Evolutionary conservation across 2,113 vertebrate species (phyloP), one percentile per base, ranked within the genome.

Genomic region (Oophaga pumilio): DNA sequence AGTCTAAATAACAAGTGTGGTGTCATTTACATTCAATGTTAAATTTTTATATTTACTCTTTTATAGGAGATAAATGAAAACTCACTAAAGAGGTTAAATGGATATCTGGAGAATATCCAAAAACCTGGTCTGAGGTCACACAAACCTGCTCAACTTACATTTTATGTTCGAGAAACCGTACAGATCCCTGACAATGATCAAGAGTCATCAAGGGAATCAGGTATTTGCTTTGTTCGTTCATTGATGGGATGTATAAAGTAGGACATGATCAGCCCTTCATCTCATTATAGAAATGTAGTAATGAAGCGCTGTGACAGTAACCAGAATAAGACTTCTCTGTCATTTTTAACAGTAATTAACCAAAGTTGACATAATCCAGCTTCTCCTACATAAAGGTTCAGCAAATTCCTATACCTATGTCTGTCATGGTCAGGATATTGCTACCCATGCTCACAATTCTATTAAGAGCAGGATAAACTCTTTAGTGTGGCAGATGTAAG

Each of bases 21-120:
- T n/a, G 26, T 68, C 43, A 15, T 18, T 24, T 14, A 83, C 50
- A 7, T 43, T 9, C 13, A 82, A 12, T 81, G 28, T 12, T 13
- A 9, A 10, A 20, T 69, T 57, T 76, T 33, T 57, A 12, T 2
- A 11, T 13, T 33, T 69, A 3, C 0, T 0, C 24, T 43, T 82
- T 82, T 91, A 69, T 91, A 99, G 98, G 97, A 97, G 90, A 95
- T 99, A 91, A 99, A 99, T 94, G 98, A 99, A 93, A 98, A 98
- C 91, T 99, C 98, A 22, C 93, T 99, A 66, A 98, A 99, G 94
- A 96, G 95, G 84, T 92, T 99, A 89, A 99, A 97, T 91, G 97
- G 96, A 28, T 99, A 98, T 89, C 94, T 99, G 92, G 97, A 99
- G 88, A 97, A 93, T 89, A 93, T 99, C 18, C 97, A 99, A 91